Evolutionary conservation across 1,140 invertebrate species (phyloP), one percentile per base, ranked within the genome.

Genomic region (Drosophila hydei): DNA sequence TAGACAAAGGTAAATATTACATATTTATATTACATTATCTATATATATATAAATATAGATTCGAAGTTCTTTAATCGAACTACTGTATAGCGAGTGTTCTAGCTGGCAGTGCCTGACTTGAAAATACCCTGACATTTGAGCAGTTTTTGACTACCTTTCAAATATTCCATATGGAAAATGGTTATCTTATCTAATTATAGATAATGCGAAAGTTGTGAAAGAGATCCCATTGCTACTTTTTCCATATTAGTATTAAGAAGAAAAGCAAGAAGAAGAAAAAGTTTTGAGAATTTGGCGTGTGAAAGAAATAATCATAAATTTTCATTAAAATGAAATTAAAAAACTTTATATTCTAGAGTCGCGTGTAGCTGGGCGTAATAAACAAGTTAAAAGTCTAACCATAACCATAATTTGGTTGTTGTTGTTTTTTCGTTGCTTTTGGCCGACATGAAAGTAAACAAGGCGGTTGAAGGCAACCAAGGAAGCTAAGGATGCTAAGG

Each of bases 361-460:
- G 33, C 52, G 63, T 40, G 58, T 47, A 18, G 51, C 48, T 19
- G 60, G 45, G 63, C 62, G 77, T 80, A 87, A 87, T 88, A 88
- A 88, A 81, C 83, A 88, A 88, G 83, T 88, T 88, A 88, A 88
- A 77, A 88, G 78, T 88, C 83, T 88, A 81, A 88, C 83, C 83
- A 88, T 88, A 81, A 88, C 83, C 83, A 88, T 88, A 88, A 88
- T 88, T 88, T 76, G 78, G 83, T 80, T 33, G 30, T 3, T 33
- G 30, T 33, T 33, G 30, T 33, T 33, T 30, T 30, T 30, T 30
- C 9, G 5, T 30, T 30, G 9, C 27, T 80, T 76, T 67, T 25
- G 54, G 56, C 51, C 61, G 69, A 85, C 72, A 84, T 73, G 63
- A 74, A 77, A 77, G 60, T 61, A 77, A 77, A 77, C 74, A 77